phyloP scores from a whole-genome alignment of 2,797 vertebrate species.

The Potorous gilbertii region DNA sequence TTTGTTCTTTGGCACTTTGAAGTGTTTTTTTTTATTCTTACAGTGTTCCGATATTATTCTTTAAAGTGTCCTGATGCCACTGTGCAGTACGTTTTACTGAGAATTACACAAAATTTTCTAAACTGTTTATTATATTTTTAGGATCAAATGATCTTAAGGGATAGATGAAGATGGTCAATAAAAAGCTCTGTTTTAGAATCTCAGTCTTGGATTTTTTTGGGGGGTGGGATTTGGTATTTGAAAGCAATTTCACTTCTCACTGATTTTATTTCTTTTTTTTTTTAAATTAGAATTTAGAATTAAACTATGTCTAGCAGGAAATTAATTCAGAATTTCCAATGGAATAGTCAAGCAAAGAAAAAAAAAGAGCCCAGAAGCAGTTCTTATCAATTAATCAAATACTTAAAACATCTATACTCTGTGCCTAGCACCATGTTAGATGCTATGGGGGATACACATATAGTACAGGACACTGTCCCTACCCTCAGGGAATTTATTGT shows the following conservation, averaged over 20 bases:
- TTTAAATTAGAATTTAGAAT: background rate
- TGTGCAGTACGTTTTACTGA: background rate
- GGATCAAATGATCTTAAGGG: slow-evolving; percentile 32
- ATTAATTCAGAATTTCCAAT: background rate
- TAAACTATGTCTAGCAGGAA: background rate
- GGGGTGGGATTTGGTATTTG: background rate
- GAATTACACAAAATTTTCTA: slow-evolving; percentile 12
- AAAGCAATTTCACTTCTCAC: slow-evolving; percentile 14
- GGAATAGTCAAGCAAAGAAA: background rate
- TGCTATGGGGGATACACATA: background rate
- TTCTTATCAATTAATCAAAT: background rate
- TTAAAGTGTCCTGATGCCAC: background rate
- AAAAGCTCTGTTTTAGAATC: slow-evolving; percentile 5
- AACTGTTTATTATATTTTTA: slow-evolving; percentile 37
- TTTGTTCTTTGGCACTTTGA: slow-evolving; percentile 41
- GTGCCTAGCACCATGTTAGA: background rate
- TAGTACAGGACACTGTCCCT: background rate
- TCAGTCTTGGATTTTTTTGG: slow-evolving; percentile 10
- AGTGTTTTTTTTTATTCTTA: background rate
- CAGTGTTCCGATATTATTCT: slow-evolving; percentile 30
- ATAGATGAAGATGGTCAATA: slow-evolving; percentile 6
- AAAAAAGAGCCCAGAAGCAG: background rate
- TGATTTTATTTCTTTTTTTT: background rate
- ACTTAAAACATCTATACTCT: slow-evolving; percentile 16
- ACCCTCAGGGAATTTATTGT: slow-evolving; percentile 1